These are phyloP conservation scores for Ochotona princeps DNA, from an alignment of 2,113 vertebrate species.

Conservation along the genomic window DNA sequence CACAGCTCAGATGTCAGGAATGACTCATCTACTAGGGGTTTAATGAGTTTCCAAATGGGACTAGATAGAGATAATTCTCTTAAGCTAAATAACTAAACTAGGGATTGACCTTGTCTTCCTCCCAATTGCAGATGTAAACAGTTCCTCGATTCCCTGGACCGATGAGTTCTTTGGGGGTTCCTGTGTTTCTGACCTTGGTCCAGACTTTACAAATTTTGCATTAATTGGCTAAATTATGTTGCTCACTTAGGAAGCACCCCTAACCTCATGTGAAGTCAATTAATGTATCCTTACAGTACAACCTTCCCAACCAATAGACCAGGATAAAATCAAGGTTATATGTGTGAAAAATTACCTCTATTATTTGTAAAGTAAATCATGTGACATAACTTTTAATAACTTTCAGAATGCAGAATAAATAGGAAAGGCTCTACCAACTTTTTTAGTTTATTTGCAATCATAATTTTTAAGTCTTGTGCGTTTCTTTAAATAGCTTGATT, in stretches of 20 bases:
- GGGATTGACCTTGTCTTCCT: conserved; percentile 80
- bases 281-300: conserved; percentile 74
- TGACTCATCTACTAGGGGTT: conserved; percentile 76
- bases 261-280: conserved; percentile 81
- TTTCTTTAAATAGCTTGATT: conserved; percentile 41
- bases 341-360: conserved; percentile 26
- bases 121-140: conserved; percentile 81
- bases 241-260: conserved; percentile 70
- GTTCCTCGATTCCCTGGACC: conserved; percentile 78
- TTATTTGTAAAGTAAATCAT: not conserved
- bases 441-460: conserved; percentile 25
- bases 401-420: conserved; percentile 10
- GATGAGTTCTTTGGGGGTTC: conserved; percentile 78
- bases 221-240: conserved; percentile 82
- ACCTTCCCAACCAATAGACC: conserved; percentile 68
- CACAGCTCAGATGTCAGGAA: conserved; percentile 75
- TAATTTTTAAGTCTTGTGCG: not conserved
- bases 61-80: conserved; percentile 75
- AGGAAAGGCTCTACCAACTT: not conserved
- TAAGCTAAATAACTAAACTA: conserved; percentile 82
- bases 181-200: conserved; percentile 81
- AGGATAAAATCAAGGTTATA: conserved; percentile 38
- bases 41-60: conserved; percentile 85
- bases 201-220: conserved; percentile 81
- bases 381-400: conserved; percentile 14